Evolutionary conservation across 2,113 vertebrate species (phyloP).

Genomic region (Stomatorhinus ivindoensis): DNA sequence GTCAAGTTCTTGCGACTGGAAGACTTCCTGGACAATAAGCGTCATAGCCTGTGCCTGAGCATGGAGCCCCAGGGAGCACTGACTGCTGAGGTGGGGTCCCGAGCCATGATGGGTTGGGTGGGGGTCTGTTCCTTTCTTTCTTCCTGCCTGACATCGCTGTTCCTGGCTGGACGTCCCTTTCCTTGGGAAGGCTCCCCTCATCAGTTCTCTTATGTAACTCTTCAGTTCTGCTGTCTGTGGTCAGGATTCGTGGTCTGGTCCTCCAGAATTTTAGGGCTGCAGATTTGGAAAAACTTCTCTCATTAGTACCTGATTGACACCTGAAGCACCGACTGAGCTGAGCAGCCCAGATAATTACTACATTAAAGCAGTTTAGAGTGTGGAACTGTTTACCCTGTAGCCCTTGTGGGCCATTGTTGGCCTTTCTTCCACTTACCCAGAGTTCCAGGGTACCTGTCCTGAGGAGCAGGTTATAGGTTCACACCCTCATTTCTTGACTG

Average conservation of each 20-base stretch:
- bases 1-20: slow-evolving; percentile 76
- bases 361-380: neutral
- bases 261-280: neutral
- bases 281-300: neutral
- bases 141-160: neutral
- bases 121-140: neutral
- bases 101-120: neutral
- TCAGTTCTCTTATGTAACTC: neutral
- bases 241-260: neutral
- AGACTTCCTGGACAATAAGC: slow-evolving; percentile 72
- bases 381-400: neutral
- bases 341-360: neutral
- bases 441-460: neutral
- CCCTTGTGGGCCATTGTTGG: neutral
- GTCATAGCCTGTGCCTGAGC: slow-evolving; percentile 57
- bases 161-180: neutral
- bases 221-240: neutral
- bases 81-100: slow-evolving; percentile 65
- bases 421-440: neutral
- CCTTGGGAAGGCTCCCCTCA: neutral
- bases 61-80: slow-evolving; percentile 78
- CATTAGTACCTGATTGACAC: neutral
- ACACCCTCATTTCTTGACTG: neutral
- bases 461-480: neutral
- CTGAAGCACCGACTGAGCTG: neutral